Conservation (phyloP, 64 coral and sea anemone genomes). For the Montipora sp. region DNA sequence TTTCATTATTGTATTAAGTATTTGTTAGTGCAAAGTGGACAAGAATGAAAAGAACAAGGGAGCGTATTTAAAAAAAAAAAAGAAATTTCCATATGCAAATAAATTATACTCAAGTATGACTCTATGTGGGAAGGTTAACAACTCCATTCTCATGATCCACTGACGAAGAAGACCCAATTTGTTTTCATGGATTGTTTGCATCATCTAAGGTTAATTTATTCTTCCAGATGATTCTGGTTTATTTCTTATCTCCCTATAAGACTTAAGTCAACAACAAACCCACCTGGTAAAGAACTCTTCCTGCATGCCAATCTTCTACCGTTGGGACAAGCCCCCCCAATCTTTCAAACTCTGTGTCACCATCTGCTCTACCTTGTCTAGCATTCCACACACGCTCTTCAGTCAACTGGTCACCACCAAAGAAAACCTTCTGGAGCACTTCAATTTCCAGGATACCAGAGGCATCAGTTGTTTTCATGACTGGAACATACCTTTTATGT, state of each 20-base stretch:
- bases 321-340: conserved; percentile 22
- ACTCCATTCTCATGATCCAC: too few species aligned
- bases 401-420: conserved; percentile 44
- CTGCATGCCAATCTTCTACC: conserved; percentile 40
- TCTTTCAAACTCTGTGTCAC: conserved; percentile 32
- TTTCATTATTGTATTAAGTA: background rate
- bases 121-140: too few species aligned
- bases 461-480: background rate
- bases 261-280: background rate
- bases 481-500: conserved; percentile 15
- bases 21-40: too few species aligned
- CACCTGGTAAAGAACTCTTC: conserved; percentile 43
- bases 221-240: background rate
- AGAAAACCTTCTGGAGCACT: background rate
- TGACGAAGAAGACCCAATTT: too few species aligned
- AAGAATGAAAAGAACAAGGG: too few species aligned
- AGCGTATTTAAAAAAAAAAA: too few species aligned
- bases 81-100: too few species aligned
- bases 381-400: conserved; percentile 27
- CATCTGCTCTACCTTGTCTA: conserved; percentile 11
- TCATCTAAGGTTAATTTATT: too few species aligned
- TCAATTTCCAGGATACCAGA: background rate
- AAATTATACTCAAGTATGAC: too few species aligned
- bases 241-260: background rate
- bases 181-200: too few species aligned